Evolutionary conservation across 1,140 invertebrate genomes (phyloP).

Genomic region (Reticulitermes speratus): DNA sequence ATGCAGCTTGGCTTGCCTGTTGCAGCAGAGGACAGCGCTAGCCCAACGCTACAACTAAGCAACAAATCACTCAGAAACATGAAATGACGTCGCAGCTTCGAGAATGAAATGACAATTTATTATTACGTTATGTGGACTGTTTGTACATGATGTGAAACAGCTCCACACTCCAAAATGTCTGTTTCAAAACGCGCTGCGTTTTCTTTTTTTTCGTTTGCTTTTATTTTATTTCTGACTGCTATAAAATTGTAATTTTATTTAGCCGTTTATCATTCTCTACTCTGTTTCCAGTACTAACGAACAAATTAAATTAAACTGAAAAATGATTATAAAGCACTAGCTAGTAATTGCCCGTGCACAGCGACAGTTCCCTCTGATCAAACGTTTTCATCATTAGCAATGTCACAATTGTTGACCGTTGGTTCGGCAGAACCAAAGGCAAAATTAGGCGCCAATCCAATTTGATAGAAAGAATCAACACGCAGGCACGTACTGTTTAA

Average conservation of each 20-base stretch:
- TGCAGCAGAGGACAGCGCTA: not conserved
- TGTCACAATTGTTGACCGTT: not conserved
- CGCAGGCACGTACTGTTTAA: not conserved
- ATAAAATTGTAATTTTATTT: not conserved
- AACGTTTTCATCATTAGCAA: not conserved
- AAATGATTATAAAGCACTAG: conserved; percentile 12
- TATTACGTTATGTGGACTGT: conserved; percentile 20
- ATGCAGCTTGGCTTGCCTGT: not conserved
- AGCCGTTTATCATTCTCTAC: not conserved
- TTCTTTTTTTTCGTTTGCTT: not conserved
- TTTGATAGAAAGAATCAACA: conserved; percentile 3
- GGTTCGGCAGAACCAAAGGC: not conserved
- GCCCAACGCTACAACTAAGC: not conserved
- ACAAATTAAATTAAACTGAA: conserved; percentile 11
- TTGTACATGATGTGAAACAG: not conserved
- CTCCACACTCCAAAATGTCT: not conserved
- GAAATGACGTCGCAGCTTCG: conserved; percentile 19
- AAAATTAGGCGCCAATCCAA: conserved; percentile 11
- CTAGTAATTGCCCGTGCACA: not conserved
- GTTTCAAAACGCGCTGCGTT: not conserved
- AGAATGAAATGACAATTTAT: conserved; percentile 24
- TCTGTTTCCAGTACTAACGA: not conserved
- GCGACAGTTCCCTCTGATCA: not conserved
- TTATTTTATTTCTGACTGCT: not conserved
- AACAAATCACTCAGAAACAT: conserved; percentile 27